Percentiles rank a stretch among this genome's conserved stretches.
Evolutionary conservation across 2,888 invertebrate genomes (phyloP).

Genomic region (Leucoma salicis): DNA sequence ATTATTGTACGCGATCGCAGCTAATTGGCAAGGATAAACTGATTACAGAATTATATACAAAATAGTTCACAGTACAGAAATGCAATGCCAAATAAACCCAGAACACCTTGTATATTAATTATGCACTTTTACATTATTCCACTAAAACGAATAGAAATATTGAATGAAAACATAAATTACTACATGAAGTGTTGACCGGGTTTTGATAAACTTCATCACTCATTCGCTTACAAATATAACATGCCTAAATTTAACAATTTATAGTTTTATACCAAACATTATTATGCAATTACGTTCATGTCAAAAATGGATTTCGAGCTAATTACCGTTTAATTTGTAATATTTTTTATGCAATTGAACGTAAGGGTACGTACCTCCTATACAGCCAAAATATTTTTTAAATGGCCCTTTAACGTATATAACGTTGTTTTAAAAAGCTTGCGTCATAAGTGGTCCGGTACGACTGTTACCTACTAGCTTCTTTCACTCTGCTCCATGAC

Average conservation of each 20-base stretch:
- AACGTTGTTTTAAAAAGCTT: too few relatives aligned
- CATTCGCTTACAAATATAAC: slow-evolving; percentile 19
- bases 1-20: slow-evolving; percentile 4
- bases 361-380: too few relatives aligned
- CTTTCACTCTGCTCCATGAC: too few relatives aligned
- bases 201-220: slow-evolving; percentile 34
- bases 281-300: slow-evolving; percentile 31
- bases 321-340: too few relatives aligned
- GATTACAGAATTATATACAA: slow-evolving; percentile 47
- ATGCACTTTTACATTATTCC: slow-evolving; percentile 60
- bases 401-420: too few relatives aligned
- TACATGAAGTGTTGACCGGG: slow-evolving; percentile 56
- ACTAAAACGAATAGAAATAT: slow-evolving; percentile 53
- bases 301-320: slow-evolving; percentile 19
- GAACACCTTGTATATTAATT: slow-evolving; percentile 51
- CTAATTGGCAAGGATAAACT: slow-evolving; percentile 47
- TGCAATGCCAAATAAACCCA: slow-evolving; percentile 46
- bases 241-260: slow-evolving; percentile 19
- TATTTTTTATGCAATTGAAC: too few relatives aligned
- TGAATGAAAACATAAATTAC: slow-evolving; percentile 52
- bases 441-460: too few relatives aligned
- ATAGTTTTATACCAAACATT: slow-evolving; percentile 9
- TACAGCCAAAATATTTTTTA: too few relatives aligned
- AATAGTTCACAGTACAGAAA: slow-evolving; percentile 42
- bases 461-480: too few relatives aligned